These are phyloP conservation scores for Parnassius apollo DNA, from an alignment of 2,888 invertebrate genomes.

Conservation along the genomic window DNA sequence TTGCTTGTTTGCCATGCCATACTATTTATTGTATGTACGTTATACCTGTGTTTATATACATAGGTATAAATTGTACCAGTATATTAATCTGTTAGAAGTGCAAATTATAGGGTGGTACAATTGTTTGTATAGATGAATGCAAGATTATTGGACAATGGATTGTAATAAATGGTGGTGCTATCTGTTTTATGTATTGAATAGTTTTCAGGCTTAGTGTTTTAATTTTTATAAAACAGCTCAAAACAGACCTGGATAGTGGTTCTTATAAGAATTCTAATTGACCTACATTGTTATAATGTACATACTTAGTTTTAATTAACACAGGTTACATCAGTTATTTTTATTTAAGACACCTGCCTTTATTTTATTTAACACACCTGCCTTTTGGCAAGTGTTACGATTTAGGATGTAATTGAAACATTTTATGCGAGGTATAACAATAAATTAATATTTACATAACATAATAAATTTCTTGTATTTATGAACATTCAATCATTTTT, in stretches of 20 bases:
- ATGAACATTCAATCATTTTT: conserved; percentile 34
- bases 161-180: conserved; percentile 72
- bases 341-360: conserved; percentile 24
- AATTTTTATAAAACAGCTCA: conserved; percentile 22
- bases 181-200: conserved; percentile 54
- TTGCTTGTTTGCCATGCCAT: conserved; percentile 6
- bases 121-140: conserved; percentile 14
- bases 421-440: conserved; percentile 33
- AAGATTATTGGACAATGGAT: conserved; percentile 33
- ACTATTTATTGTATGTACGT: background rate
- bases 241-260: conserved; percentile 25
- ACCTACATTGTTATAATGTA: conserved; percentile 22
- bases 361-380: conserved; percentile 23
- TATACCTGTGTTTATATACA: background rate
- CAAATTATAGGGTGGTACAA: conserved; percentile 19
- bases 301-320: conserved; percentile 22
- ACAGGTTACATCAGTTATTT: conserved; percentile 27
- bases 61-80: conserved; percentile 13
- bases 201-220: conserved; percentile 21
- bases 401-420: conserved; percentile 28
- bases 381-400: conserved; percentile 10
- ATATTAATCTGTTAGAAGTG: conserved; percentile 4
- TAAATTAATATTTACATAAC: conserved; percentile 41
- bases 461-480: conserved; percentile 34
- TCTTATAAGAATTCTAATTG: conserved; percentile 21